A percentile compares a stretch with the other conserved stretches of the same genome.
Conservation (phyloP, 2,888 invertebrate species). For the Coelopa pilipes region DNA sequence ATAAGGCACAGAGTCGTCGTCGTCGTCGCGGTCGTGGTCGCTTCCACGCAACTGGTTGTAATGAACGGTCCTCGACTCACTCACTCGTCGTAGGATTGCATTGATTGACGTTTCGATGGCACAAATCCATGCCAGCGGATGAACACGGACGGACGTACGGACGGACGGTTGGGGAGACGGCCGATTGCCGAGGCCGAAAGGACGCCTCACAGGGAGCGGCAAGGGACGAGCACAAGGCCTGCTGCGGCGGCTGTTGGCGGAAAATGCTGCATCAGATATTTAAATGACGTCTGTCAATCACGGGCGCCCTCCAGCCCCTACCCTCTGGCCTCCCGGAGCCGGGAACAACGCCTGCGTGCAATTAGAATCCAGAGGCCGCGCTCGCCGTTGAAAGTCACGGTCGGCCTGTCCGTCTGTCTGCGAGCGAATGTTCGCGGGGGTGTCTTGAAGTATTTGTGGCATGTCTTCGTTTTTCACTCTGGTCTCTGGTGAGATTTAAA, state of each 20-base stretch:
- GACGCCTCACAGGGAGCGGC: slow-evolving; percentile 7
- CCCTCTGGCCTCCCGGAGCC: too few species aligned
- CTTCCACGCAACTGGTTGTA: neutral
- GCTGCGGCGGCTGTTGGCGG: slow-evolving; percentile 12
- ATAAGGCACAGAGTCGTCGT: neutral
- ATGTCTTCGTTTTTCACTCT: too few species aligned
- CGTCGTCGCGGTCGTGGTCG: neutral
- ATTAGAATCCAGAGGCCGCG: neutral
- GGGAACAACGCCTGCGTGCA: too few species aligned
- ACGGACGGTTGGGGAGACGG: neutral
- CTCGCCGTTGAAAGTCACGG: neutral
- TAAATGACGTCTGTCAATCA: slow-evolving; percentile 31
- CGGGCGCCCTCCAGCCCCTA: neutral
- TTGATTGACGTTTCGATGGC: slow-evolving; percentile 11
- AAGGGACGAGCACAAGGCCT: neutral
- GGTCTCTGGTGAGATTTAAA: too few species aligned
- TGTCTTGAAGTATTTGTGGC: too few species aligned
- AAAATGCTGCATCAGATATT: slow-evolving; percentile 17
- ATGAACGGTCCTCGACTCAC: neutral
- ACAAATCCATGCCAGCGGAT: neutral
- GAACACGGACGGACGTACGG: neutral
- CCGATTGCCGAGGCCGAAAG: too few species aligned
- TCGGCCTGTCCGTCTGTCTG: neutral
- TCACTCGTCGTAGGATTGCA: neutral
- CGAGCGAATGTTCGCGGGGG: too few species aligned